Conservation (phyloP, 1,140 invertebrate genomes). For the Bilobella aurantiaca region DNA sequence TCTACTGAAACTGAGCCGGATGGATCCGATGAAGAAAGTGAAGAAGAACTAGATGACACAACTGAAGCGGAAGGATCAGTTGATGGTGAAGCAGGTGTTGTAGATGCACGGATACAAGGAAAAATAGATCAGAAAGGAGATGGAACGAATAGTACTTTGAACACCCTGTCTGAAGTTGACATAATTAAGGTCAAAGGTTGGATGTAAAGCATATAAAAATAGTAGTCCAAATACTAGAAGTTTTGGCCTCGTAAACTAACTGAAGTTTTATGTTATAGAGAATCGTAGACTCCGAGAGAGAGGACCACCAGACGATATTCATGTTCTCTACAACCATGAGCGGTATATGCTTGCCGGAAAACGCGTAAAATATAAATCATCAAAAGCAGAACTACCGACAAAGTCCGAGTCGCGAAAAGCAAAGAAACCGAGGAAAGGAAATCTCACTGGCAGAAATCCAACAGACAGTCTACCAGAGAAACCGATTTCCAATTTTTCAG, state of each 20-base stretch:
- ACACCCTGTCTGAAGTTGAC: neutral
- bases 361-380: constrained; percentile 32
- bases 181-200: neutral
- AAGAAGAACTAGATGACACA: too few species aligned
- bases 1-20: too few species aligned
- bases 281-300: neutral
- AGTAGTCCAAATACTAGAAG: neutral
- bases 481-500: constrained; percentile 12
- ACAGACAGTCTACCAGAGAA: neutral
- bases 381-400: constrained; percentile 17
- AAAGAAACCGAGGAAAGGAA: constrained; percentile 25
- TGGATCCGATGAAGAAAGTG: too few species aligned
- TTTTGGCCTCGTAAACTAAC: neutral
- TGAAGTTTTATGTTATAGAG: neutral
- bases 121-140: neutral
- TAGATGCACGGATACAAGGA: neutral
- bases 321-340: constrained; percentile 16
- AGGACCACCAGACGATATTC: neutral
- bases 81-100: too few species aligned
- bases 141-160: neutral
- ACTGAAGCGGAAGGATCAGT: too few species aligned
- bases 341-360: constrained; percentile 17
- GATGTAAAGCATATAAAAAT: neutral
- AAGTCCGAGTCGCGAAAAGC: constrained; percentile 21
- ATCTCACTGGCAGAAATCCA: constrained; percentile 11